These are phyloP conservation scores for Eulemur rubriventer DNA, from an alignment of 2,797 vertebrate species.

Conservation along the genomic window DNA sequence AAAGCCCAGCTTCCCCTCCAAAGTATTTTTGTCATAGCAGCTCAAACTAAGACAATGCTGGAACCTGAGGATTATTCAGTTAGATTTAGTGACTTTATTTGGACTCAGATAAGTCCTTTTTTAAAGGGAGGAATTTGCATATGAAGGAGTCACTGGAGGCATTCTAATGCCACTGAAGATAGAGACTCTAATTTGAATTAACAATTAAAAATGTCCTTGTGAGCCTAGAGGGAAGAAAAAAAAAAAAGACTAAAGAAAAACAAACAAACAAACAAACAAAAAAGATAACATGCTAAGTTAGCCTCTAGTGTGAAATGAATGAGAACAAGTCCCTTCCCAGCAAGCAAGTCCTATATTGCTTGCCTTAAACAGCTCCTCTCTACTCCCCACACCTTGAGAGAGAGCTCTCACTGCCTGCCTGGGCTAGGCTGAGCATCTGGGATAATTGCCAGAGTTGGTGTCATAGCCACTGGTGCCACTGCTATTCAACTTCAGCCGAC, in stretches of 20 bases:
- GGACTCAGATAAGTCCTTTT: not conserved
- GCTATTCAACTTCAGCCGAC: not conserved
- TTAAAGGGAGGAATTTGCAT: not conserved
- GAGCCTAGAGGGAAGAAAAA: too few relatives aligned
- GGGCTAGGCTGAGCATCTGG: not conserved
- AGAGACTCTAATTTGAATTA: not conserved
- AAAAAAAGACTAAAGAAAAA: too few relatives aligned
- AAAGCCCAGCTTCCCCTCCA: not conserved
- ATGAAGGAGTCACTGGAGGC: not conserved
- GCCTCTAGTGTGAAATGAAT: not conserved
- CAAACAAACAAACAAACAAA: too few relatives aligned
- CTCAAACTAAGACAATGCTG: not conserved
- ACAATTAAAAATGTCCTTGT: not conserved
- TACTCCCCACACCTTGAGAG: not conserved
- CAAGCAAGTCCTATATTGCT: not conserved
- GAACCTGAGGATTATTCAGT: not conserved
- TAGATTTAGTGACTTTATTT: not conserved
- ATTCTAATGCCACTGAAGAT: not conserved
- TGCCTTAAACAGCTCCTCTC: not conserved
- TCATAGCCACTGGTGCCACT: not conserved
- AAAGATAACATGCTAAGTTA: not conserved
- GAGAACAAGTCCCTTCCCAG: not conserved
- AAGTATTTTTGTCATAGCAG: not conserved
- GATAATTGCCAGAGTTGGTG: not conserved
- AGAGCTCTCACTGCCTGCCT: not conserved